Percentiles rank a stretch among this genome's conserved stretches.
Evolutionary conservation across 2,113 vertebrate species (phyloP).

Genomic region (Meles meles): DNA sequence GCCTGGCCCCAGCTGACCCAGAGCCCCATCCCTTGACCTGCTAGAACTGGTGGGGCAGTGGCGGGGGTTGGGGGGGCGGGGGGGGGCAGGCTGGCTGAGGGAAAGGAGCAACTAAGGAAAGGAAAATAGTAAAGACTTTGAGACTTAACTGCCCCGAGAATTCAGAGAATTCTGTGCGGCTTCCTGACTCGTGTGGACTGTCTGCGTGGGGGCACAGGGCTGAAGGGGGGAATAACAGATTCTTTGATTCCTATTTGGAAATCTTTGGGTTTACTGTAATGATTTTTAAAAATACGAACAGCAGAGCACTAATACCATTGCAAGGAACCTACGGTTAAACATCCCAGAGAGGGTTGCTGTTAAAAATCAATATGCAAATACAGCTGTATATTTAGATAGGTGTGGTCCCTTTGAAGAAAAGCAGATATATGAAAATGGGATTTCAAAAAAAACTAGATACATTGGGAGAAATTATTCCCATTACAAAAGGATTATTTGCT

Average conservation of each 20-base stretch:
- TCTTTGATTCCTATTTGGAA: constrained; percentile 37
- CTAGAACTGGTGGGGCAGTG: neutral
- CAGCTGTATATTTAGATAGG: constrained; percentile 60
- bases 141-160: neutral
- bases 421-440: constrained; percentile 67
- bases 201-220: neutral
- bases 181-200: neutral
- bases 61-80: neutral
- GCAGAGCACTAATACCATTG: neutral
- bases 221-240: neutral
- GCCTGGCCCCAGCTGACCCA: neutral
- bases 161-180: neutral
- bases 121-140: neutral
- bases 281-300: constrained; percentile 22
- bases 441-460: constrained; percentile 56
- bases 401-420: constrained; percentile 68
- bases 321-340: constrained; percentile 50
- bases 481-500: constrained; percentile 76
- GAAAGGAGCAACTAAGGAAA: neutral
- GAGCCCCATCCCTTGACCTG: neutral
- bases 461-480: constrained; percentile 72
- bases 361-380: constrained; percentile 69
- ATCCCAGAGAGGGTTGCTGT: constrained; percentile 41
- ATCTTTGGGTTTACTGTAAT: neutral
- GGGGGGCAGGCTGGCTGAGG: no score